Evolutionary conservation across 2,797 vertebrate genomes (phyloP).

Genomic region (Peromyscus nudipes): DNA sequence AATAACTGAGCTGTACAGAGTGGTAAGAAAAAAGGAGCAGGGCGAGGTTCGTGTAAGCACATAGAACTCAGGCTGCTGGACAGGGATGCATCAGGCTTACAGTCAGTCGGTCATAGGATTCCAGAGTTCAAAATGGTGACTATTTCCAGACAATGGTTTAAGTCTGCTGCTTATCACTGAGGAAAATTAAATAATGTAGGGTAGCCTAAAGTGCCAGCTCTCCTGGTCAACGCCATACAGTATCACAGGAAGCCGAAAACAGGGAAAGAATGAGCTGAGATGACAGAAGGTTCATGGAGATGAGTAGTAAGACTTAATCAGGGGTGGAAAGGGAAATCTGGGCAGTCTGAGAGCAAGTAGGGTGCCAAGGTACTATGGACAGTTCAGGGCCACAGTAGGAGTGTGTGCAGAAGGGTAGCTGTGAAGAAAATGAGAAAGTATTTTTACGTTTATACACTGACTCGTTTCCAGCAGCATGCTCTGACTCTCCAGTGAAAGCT

Average conservation of each 20-base stretch:
- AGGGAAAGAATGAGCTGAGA: neutral
- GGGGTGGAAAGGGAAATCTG: neutral
- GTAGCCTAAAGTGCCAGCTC: neutral
- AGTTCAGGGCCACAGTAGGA: neutral
- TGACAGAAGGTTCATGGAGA: neutral
- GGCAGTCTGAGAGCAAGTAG: neutral
- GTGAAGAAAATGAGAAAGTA: conserved; percentile 13
- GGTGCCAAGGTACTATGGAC: neutral
- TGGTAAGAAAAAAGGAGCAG: neutral
- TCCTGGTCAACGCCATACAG: neutral
- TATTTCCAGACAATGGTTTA: neutral
- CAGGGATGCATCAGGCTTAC: neutral
- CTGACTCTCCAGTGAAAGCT: neutral
- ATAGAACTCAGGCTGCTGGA: neutral
- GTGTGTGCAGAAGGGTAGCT: neutral
- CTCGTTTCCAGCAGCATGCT: neutral
- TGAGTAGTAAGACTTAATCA: neutral
- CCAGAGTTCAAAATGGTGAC: neutral
- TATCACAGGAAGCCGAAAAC: neutral
- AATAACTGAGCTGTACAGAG: neutral
- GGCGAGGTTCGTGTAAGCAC: neutral
- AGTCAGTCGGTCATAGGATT: neutral
- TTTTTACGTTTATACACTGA: neutral
- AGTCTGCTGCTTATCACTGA: neutral
- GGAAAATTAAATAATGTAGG: conserved; percentile 5